A percentile compares a stretch with the other conserved stretches of the same genome.
Evolutionary conservation across 2,113 vertebrate genomes (phyloP).

Genomic region (Orcinus orca): DNA sequence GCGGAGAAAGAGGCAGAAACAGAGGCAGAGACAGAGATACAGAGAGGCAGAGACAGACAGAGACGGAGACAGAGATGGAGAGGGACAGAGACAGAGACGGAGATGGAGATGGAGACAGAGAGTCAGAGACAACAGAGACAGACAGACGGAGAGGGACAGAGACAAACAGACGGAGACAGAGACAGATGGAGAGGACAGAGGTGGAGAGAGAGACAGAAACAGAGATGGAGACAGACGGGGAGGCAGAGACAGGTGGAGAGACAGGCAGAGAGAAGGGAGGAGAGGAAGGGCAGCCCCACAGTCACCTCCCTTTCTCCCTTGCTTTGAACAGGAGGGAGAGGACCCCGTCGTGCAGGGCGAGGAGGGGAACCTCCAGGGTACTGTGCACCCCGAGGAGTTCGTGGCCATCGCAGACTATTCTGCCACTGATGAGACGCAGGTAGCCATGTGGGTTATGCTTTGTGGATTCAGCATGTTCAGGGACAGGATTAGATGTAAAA

Average conservation of each 20-base stretch:
- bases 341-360: not conserved
- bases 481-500: not conserved
- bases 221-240: no score
- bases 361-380: not conserved
- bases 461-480: not conserved
- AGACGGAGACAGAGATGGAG: not conserved
- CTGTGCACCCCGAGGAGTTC: slow-evolving; percentile 27
- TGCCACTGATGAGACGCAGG: slow-evolving; percentile 73
- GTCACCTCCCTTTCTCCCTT: not conserved
- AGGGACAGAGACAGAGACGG: not conserved
- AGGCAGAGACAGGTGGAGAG: not conserved
- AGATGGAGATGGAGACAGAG: no score
- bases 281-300: no score
- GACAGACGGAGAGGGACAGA: not conserved
- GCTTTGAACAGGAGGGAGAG: slow-evolving; percentile 41
- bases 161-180: not conserved
- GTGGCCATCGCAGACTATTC: slow-evolving; percentile 72
- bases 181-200: no score
- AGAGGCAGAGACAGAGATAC: no score
- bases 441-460: not conserved
- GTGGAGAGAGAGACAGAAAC: no score
- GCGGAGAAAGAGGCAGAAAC: no score
- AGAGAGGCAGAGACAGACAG: not conserved
- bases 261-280: not conserved
- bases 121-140: no score